Conservation (phyloP, 2,888 invertebrate genomes). For the Embidobia sp. region DNA sequence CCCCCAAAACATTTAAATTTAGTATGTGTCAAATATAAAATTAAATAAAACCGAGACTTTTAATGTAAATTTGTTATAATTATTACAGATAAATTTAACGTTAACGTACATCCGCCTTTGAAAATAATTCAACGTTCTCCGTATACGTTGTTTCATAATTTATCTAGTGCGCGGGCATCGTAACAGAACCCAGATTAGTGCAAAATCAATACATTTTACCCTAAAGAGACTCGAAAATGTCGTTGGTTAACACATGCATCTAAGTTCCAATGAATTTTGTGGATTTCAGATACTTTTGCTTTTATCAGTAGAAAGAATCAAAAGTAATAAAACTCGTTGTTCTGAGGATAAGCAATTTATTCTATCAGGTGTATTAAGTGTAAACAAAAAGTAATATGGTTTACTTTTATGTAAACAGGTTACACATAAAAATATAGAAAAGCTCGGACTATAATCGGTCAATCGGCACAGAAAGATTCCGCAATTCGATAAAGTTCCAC, state of each 20-base stretch:
- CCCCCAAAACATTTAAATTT: no score
- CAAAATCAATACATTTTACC: constrained; percentile 51
- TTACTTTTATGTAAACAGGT: constrained; percentile 29
- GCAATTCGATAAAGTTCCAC: constrained; percentile 73
- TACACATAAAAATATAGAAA: constrained; percentile 28
- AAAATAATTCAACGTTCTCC: no score
- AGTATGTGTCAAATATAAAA: no score
- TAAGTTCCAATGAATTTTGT: constrained; percentile 6
- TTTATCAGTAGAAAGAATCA: constrained; percentile 4
- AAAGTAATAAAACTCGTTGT: no score
- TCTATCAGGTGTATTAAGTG: neutral
- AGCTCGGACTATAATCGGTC: constrained; percentile 28
- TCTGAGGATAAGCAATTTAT: no score
- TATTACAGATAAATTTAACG: constrained; percentile 3
- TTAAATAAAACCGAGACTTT: no score
- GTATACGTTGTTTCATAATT: constrained; percentile 27
- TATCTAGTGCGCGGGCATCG: constrained; percentile 20
- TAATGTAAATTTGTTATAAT: no score
- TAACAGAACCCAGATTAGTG: constrained; percentile 35
- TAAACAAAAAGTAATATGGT: constrained; percentile 13
- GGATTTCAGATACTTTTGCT: neutral
- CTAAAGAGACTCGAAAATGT: constrained; percentile 47
- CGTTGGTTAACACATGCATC: constrained; percentile 3
- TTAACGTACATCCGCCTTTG: constrained; percentile 1
- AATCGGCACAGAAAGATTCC: constrained; percentile 70